Conservation (phyloP, 2,113 vertebrate genomes). For the Halcyon malimbica region DNA sequence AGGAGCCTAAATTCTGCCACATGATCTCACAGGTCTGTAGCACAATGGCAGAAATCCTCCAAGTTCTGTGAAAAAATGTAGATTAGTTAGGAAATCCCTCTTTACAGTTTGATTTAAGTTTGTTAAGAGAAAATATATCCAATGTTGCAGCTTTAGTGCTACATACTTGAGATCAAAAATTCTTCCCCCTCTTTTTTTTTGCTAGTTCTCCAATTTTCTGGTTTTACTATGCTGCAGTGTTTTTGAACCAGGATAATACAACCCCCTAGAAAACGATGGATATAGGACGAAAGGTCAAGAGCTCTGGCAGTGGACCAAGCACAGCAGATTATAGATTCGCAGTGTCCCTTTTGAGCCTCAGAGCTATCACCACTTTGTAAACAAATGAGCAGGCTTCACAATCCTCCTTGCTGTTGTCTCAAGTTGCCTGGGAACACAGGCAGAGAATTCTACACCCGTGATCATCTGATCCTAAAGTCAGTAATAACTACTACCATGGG, state of each 20-base stretch:
- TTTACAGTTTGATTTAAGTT: background rate
- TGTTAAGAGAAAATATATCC: background rate
- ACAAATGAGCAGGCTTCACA: background rate
- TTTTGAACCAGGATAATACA: background rate
- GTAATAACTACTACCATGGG: background rate
- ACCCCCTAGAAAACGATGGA: background rate
- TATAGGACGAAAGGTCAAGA: background rate
- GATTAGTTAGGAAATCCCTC: constrained; percentile 38
- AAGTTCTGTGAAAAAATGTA: constrained; percentile 38
- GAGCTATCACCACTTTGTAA: background rate
- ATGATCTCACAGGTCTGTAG: background rate
- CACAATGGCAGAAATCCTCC: background rate
- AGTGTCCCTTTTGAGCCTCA: background rate
- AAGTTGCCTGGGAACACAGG: background rate
- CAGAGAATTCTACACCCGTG: background rate
- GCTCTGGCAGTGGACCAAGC: background rate
- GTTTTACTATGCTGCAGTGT: background rate
- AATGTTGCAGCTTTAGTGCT: background rate
- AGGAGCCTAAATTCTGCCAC: background rate
- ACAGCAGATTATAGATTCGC: background rate
- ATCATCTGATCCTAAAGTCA: background rate
- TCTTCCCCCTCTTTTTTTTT: background rate
- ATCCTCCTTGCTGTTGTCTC: background rate
- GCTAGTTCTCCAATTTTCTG: background rate
- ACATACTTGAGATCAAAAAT: background rate